Evolutionary conservation across 2,888 invertebrate species (phyloP).

Genomic region (Epistrophella euchroma): DNA sequence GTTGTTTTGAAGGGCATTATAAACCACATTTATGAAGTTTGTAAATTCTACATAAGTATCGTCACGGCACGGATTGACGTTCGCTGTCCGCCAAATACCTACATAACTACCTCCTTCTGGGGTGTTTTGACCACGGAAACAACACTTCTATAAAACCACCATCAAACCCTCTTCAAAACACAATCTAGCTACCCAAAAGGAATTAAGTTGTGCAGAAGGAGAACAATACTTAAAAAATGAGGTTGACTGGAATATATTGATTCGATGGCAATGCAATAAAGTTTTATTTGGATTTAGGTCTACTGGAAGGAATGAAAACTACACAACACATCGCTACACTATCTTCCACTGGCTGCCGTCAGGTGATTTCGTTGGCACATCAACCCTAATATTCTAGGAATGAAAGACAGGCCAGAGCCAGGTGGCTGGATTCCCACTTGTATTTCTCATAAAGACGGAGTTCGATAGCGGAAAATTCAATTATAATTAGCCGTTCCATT

Average conservation of each 20-base stretch:
- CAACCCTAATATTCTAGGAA: slow-evolving; percentile 31
- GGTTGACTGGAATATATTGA: slow-evolving; percentile 68
- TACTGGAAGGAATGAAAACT: slow-evolving; percentile 29
- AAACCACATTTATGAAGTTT: slow-evolving; percentile 49
- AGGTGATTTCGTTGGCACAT: slow-evolving; percentile 31
- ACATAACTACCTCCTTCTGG: background rate
- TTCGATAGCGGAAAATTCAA: slow-evolving; percentile 35
- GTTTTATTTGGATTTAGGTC: slow-evolving; percentile 55
- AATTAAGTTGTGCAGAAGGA: slow-evolving; percentile 37
- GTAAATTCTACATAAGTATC: slow-evolving; percentile 1
- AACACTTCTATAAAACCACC: slow-evolving; percentile 1
- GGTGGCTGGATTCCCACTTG: slow-evolving; percentile 54
- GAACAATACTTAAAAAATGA: slow-evolving; percentile 17
- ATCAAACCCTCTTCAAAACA: background rate
- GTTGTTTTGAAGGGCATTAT: background rate
- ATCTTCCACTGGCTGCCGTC: background rate
- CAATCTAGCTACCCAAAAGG: slow-evolving; percentile 17
- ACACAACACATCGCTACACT: background rate
- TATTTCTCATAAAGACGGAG: background rate
- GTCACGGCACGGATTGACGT: background rate
- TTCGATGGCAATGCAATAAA: slow-evolving; percentile 47
- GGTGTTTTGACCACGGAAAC: slow-evolving; percentile 40
- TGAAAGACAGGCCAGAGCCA: slow-evolving; percentile 33
- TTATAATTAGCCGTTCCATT: slow-evolving; percentile 48
- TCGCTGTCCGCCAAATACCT: slow-evolving; percentile 4